Percentiles rank a stretch among this genome's conserved stretches.
Conservation (phyloP, 92 coral and sea anemone genomes). For the Montipora capitata region DNA sequence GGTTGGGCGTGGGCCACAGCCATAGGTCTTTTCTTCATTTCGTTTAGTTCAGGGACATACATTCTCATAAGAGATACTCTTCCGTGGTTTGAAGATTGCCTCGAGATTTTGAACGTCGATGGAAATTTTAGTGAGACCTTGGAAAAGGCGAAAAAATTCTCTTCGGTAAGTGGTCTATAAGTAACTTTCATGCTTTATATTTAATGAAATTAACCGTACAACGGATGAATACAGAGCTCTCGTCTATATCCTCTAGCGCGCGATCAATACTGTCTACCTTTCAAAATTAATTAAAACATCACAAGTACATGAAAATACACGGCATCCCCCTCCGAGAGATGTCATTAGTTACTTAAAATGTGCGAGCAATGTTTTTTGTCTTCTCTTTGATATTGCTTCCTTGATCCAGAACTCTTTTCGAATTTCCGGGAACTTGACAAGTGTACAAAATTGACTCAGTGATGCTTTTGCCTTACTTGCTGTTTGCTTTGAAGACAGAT, state of each 20-base stretch:
- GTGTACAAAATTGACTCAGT: neutral
- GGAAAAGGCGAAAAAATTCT: constrained; percentile 77
- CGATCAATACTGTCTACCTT: neutral
- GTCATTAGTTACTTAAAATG: neutral
- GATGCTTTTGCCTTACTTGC: neutral
- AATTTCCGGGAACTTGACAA: neutral
- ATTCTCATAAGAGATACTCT: constrained; percentile 78
- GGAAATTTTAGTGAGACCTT: constrained; percentile 90
- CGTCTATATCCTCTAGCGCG: neutral
- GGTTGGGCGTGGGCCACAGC: constrained; percentile 99
- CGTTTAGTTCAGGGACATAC: constrained; percentile 87
- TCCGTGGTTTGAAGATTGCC: constrained; percentile 94
- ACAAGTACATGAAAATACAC: constrained; percentile 20
- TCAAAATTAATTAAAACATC: neutral
- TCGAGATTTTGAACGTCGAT: constrained; percentile 88
- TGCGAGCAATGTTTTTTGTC: neutral
- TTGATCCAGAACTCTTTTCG: neutral
- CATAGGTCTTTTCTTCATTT: constrained; percentile 86
- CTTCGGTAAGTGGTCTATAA: constrained; percentile 69
- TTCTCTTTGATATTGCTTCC: neutral
- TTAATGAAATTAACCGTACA: neutral
- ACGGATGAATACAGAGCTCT: neutral
- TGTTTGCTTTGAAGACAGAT: neutral
- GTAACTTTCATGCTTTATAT: neutral
- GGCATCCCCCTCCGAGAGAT: neutral